Base-by-base conservation (phyloP, 2,888 invertebrate species). In the Machimus atricapillus region DNA sequence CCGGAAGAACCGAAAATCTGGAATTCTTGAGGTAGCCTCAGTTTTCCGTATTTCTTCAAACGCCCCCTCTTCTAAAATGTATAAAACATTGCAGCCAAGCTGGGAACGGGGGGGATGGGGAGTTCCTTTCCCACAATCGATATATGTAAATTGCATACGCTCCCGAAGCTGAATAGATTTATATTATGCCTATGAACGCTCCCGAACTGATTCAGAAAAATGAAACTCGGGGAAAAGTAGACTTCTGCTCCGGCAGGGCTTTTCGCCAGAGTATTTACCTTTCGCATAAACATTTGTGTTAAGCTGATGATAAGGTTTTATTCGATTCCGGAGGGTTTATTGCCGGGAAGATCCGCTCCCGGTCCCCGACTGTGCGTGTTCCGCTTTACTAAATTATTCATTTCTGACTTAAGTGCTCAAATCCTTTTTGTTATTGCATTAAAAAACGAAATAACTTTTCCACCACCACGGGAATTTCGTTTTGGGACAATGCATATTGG, bases 131-230 rank as follows among this genome's bases (percentile, higher is more conserved):
- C 52, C 34, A 79, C n/a, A 79, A 86, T 86, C 86, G 81, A 86
- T 86, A 86, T 86, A 86, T 86, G 86, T 27, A 86, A 86, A 81
- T 81, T 86, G 58, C 23, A 86, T 79, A 86, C 79, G 66, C 40
- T 79, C 46, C 73, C 66, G 66, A 16, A 79, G 73, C 27, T 56
- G 73, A 79, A 86, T 78, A 86, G 78, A 79, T 86, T 79, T 86
- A 86, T 86, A 86, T 86, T 76, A 79, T 73, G 86, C 46, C 78
- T 86, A 86, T 56, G 78, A 78, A 78, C 31, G 46, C 56, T 37
- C 79, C 66, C 79, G 86, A 86, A 86, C 79, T 79, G 79, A 79
- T 86, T 37, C 86, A 56, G 43, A 66, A 73, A 86, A 86, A 37
- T 56, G 43, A 58, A 78, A 56, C 76, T 27, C 66, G 3, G 27